Base-by-base conservation (phyloP, 2,797 vertebrate genomes). In the Fratercula arctica region DNA sequence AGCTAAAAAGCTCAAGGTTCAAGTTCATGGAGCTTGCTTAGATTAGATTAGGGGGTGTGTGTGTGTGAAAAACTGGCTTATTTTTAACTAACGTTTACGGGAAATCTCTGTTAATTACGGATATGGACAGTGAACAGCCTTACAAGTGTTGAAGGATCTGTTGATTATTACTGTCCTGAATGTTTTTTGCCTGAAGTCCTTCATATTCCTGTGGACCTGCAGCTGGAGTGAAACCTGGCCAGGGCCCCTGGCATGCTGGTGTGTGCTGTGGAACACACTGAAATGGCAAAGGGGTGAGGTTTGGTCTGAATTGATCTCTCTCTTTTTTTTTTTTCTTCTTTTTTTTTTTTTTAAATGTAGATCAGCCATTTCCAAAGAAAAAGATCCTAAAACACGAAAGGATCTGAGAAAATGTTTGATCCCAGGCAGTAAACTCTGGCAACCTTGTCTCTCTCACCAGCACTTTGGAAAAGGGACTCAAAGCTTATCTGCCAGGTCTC, bases 1-100 rank as follows among this genome's bases (percentile, higher is more conserved):
- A 90, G 53, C 17, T 35, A 57, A 64, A 91, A 91, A 90, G n/a
- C 68, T 87, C 68, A 85, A 94, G 76, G 48, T 88, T 86, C 66
- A 60, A 64, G 31, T 83, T 92, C 51, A 31, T 64, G 57, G 69
- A 86, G 35, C 10, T 70, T 83, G 17, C 16, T 79, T 87, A 74
- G 74, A 70, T 86, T 91, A 91, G 54, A 92, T 84, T 51, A 43
- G 17, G 16, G 10, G 11, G 45, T 1, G 39, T 13, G 51, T 13
- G 51, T 29, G 19, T 35, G 53, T 64, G 50, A 74, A 91, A 60
- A 60, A 89, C 0, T 85, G 68, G 20, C 24, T 89, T 89, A 67
- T 74, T 87, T 91, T 91, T 63, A 79, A 79, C 31, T 41, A 19
- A 33, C 2, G 8, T 64, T 91, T 91, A 60, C 68, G 45, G 85